These are phyloP conservation scores for Conops quadrifasciatus DNA, from an alignment of 2,888 invertebrate genomes.

Conservation along the genomic window DNA sequence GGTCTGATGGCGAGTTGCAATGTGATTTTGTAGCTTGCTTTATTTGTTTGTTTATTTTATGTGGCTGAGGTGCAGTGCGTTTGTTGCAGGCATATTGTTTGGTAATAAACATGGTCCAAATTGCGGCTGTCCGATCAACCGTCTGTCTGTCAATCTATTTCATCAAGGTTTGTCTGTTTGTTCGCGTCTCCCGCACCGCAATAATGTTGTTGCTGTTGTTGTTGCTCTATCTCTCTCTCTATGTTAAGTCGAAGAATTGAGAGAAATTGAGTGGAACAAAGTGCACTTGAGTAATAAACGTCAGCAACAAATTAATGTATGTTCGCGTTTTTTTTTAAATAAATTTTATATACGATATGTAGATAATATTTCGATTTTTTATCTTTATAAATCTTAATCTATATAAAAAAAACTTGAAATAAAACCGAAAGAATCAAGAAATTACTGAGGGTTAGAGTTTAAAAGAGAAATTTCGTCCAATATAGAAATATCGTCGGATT, in stretches of 20 bases:
- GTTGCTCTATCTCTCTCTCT: not conserved
- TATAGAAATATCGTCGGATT: too few relatives aligned
- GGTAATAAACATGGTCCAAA: constrained; percentile 16
- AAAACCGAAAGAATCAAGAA: too few relatives aligned
- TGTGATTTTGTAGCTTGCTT: constrained; percentile 10
- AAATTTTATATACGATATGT: too few relatives aligned
- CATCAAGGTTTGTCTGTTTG: too few relatives aligned
- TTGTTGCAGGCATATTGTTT: not conserved
- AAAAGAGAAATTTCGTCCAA: too few relatives aligned
- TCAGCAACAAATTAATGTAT: constrained; percentile 4
- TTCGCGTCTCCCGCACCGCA: too few relatives aligned
- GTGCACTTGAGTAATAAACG: constrained; percentile 12
- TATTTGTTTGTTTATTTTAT: constrained; percentile 1
- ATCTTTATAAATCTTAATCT: too few relatives aligned
- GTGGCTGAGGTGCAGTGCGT: not conserved
- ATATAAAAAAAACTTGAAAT: too few relatives aligned
- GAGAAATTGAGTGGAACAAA: not conserved
- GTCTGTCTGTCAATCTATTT: not conserved
- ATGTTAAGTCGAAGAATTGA: not conserved
- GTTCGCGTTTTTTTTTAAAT: not conserved
- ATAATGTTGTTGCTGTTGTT: not conserved
- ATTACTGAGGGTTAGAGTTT: too few relatives aligned
- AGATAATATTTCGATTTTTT: too few relatives aligned
- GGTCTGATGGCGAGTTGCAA: not conserved
- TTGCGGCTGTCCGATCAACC: not conserved